A percentile compares a stretch with the other conserved stretches of the same genome.
phyloP scores from a whole-genome alignment of 2,888 invertebrate species.

The Tetragonula carbonaria region DNA sequence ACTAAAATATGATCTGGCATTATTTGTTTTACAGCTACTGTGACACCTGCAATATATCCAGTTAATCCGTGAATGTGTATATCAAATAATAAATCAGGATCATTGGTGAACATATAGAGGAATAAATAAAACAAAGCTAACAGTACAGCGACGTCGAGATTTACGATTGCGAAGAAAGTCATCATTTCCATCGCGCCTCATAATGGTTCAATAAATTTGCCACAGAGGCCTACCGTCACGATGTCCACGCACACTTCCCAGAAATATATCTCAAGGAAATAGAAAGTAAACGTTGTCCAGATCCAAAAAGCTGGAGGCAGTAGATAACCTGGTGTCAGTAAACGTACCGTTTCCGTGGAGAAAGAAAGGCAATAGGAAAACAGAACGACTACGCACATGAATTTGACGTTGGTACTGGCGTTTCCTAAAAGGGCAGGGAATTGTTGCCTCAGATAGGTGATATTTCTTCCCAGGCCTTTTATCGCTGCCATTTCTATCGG shows the following conservation, averaged over 20 bases:
- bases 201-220: constrained; percentile 89
- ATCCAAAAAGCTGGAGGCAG: constrained; percentile 95
- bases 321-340: constrained; percentile 95
- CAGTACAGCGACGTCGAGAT: constrained; percentile 94
- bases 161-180: constrained; percentile 96
- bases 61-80: constrained; percentile 97
- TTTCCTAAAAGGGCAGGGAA: constrained; percentile 94
- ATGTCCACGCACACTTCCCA: constrained; percentile 97
- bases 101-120: constrained; percentile 94
- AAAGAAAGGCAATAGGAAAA: constrained; percentile 95
- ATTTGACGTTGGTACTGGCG: constrained; percentile 96
- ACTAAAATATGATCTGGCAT: constrained; percentile 98
- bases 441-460: constrained; percentile 95
- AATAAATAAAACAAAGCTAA: constrained; percentile 95
- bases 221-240: constrained; percentile 96
- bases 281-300: constrained; percentile 98
- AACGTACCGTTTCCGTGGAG: constrained; percentile 91
- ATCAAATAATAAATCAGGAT: constrained; percentile 93
- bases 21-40: constrained; percentile 97
- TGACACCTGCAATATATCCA: constrained; percentile 95
- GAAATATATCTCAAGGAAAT: constrained; percentile 97
- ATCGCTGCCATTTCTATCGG: constrained; percentile 86
- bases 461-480: constrained; percentile 92
- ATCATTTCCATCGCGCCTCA: constrained; percentile 99
- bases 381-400: constrained; percentile 94